These are phyloP conservation scores for Xiphophorus couchianus DNA, from an alignment of 2,113 vertebrate species.

Conservation along the genomic window DNA sequence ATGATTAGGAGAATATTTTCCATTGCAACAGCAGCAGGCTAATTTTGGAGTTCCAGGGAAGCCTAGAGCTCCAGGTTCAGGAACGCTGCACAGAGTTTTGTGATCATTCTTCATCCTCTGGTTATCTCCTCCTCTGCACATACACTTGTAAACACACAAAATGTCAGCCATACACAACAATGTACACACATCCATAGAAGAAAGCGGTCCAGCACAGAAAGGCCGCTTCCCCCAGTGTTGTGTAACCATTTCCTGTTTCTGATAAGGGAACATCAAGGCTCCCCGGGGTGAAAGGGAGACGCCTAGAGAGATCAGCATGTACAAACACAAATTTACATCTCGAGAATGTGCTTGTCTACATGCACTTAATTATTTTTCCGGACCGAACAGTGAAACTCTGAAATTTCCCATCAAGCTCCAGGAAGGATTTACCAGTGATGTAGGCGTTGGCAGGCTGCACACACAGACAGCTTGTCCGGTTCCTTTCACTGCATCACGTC, in stretches of 20 bases:
- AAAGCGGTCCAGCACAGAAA: conserved; percentile 34
- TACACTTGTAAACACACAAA: conserved; percentile 20
- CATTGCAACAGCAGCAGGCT: conserved; percentile 62
- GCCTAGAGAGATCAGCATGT: conserved; percentile 12
- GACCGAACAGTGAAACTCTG: neutral
- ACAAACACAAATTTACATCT: neutral
- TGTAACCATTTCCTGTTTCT: conserved; percentile 73
- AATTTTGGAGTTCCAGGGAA: conserved; percentile 73
- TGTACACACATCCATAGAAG: conserved; percentile 32
- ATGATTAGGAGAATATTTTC: conserved; percentile 68
- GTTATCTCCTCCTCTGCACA: conserved; percentile 33
- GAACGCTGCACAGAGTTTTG: conserved; percentile 71
- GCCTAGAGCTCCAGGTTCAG: conserved; percentile 55
- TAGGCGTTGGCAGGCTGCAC: conserved; percentile 45
- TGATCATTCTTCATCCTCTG: conserved; percentile 61
- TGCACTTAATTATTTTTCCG: conserved; percentile 1
- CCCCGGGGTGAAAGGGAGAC: conserved; percentile 24
- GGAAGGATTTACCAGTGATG: conserved; percentile 16
- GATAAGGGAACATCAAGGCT: conserved; percentile 54
- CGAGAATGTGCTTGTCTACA: neutral
- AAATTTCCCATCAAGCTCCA: neutral
- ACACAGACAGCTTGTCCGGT: conserved; percentile 63
- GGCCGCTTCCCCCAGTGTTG: conserved; percentile 59
- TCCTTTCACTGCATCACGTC: conserved; percentile 67
- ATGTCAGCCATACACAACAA: conserved; percentile 19